Evolutionary conservation across 2,797 vertebrate species (phyloP).

Genomic region (Catamblyrhynchus diadema): DNA sequence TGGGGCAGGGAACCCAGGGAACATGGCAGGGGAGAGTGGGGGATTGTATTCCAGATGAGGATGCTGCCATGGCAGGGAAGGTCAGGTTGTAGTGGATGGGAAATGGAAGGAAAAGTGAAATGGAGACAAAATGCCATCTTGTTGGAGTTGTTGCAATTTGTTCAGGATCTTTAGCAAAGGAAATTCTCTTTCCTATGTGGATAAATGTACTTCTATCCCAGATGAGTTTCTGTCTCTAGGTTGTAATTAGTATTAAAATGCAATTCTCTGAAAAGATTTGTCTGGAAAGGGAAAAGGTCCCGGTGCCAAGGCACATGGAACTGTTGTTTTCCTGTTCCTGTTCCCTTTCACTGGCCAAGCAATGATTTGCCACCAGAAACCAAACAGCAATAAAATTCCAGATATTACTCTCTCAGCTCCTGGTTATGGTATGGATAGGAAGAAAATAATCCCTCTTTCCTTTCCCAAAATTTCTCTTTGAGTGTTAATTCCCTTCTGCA

Average conservation of each 20-base stretch:
- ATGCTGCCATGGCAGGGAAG: rapidly evolving
- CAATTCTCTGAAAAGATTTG: neutral
- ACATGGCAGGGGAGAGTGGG: rapidly evolving
- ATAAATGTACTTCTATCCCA: neutral
- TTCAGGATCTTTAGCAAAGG: neutral
- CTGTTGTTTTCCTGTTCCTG: too few relatives aligned
- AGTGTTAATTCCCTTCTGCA: neutral
- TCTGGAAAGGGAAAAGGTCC: neutral
- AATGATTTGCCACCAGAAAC: neutral
- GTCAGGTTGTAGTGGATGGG: rapidly evolving
- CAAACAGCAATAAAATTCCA: neutral
- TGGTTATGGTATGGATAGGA: neutral
- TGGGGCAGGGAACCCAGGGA: rapidly evolving
- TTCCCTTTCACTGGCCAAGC: neutral
- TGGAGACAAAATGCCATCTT: too few relatives aligned
- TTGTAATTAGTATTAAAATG: neutral
- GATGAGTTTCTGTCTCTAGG: neutral
- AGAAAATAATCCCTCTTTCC: neutral
- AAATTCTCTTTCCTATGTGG: rapidly evolving
- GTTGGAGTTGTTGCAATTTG: neutral
- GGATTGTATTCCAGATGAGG: rapidly evolving
- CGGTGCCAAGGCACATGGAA: rapidly evolving
- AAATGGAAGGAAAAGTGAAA: neutral
- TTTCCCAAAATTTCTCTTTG: rapidly evolving
- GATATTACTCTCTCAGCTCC: rapidly evolving